Base-by-base conservation (phyloP, 2,797 vertebrate species). In the Gymnopithys bicolor region DNA sequence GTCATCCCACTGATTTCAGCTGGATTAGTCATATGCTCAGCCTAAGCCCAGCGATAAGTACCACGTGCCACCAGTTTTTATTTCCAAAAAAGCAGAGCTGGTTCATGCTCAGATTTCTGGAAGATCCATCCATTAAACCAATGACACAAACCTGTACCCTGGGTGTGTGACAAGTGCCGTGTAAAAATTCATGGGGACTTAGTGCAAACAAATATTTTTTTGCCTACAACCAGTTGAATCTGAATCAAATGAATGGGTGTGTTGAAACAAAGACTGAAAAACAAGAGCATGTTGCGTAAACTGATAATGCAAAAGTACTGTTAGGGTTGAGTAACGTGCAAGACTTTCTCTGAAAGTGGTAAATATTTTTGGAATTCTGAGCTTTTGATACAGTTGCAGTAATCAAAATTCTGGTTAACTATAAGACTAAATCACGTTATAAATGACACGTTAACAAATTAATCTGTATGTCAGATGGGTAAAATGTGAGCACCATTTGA, bases 381-480 rank as follows among this genome's bases (percentile, higher is more conserved):
- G 27, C 33, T 11, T 52, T 75, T 82, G 90, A 83, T 68, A 46
- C 49, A 84, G 33, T 58, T 41, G 58, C 56, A 33, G 55, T 45
- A 63, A 62, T 51, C 56, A 85, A 63, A 37, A 12, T 59, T 76
- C 69, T 67, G 25, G 10, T 86, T 94, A 79, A 88, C 55, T 84
- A 59, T 59, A 68, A 6, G 33, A 84, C 41, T 88, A 74, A 87
- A 86, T 62, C 63, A 58, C 37, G 45, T 43, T 73, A 87, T 77
- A 94, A 96, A 90, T 74, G 33, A 33, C 33, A 33, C 33, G 49
- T 82, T 86, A 93, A 89, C 56, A 79, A 95, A 94, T 94, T 71
- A 82, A 70, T 63, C 48, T 33, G 71, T 27, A 64, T 51, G 79
- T 63, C 59, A 82, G 79, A 88, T 1, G 19, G 32, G n/a, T 63